These are phyloP conservation scores for Trachymyrmex cornetzi DNA, from an alignment of 1,140 invertebrate genomes.

Conservation along the genomic window DNA sequence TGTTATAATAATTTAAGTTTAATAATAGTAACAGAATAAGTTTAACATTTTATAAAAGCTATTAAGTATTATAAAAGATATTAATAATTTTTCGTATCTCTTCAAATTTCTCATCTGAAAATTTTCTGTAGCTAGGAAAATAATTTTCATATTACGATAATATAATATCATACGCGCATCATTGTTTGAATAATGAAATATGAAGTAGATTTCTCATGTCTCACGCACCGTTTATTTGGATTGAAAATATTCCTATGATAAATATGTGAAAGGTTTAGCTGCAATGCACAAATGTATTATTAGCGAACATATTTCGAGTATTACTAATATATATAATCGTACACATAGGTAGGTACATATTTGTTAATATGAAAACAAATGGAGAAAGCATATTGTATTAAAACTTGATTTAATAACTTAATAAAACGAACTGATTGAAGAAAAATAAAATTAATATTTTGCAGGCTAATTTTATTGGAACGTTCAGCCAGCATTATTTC, in stretches of 20 bases:
- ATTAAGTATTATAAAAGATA: background rate
- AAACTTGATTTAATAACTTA: slow-evolving; percentile 38
- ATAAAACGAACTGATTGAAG: slow-evolving; percentile 39
- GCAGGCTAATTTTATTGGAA: slow-evolving; percentile 5
- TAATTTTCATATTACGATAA: slow-evolving; percentile 8
- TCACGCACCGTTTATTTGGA: background rate
- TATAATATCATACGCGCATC: background rate
- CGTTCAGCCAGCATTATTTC: background rate
- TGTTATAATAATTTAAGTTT: too few relatives aligned
- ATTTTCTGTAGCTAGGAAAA: background rate
- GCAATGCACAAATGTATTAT: background rate
- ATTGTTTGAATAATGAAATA: slow-evolving; percentile 28
- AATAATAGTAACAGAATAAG: slow-evolving; percentile 20
- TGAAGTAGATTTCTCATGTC: background rate
- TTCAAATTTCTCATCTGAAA: background rate
- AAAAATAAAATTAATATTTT: slow-evolving; percentile 27
- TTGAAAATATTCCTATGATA: slow-evolving; percentile 22
- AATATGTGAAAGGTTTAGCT: slow-evolving; percentile 26
- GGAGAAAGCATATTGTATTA: background rate
- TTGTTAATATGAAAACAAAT: background rate
- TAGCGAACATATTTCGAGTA: slow-evolving; percentile 27
- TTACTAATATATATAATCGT: slow-evolving; percentile 16
- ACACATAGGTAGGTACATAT: background rate
- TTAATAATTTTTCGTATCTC: background rate
- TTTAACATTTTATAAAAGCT: background rate